Conservation (phyloP, 2,888 invertebrate species). For the Nasonovia ribisnigri region DNA sequence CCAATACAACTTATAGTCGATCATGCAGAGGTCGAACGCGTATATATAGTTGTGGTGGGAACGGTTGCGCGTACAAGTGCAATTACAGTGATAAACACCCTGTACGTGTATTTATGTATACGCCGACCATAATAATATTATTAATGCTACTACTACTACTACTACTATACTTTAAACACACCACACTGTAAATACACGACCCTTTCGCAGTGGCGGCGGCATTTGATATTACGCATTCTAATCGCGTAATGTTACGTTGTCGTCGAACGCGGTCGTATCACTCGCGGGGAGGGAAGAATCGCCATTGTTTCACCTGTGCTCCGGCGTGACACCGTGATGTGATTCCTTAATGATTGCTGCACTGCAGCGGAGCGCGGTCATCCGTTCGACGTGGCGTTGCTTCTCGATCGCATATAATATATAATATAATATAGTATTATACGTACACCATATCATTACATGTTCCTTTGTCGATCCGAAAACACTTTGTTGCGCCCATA, state of each 20-base stretch:
- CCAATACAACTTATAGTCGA: not conserved
- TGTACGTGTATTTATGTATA: not conserved
- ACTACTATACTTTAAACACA: not conserved
- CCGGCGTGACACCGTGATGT: constrained; percentile 35
- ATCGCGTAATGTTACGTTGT: constrained; percentile 35
- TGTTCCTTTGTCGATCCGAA: constrained; percentile 8
- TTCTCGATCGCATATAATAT: not conserved
- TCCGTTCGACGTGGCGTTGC: not conserved
- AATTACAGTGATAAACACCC: not conserved
- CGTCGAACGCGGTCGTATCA: not conserved
- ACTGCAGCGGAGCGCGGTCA: not conserved
- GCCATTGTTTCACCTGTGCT: constrained; percentile 46
- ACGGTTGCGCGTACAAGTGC: not conserved
- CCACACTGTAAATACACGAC: not conserved
- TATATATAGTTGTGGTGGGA: not conserved
- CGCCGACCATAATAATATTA: not conserved
- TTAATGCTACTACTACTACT: not conserved
- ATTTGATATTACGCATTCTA: constrained; percentile 53
- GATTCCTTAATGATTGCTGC: constrained; percentile 47
- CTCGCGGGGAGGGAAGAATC: not conserved
- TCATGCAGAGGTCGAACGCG: too few relatives aligned
- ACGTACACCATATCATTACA: not conserved
- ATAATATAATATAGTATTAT: not conserved
- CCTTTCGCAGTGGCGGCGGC: not conserved
- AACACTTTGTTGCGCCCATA: not conserved